Evolutionary conservation across 2,888 invertebrate genomes (phyloP), one percentile per base, ranked within the genome.

Genomic region (Phaonia tiefii): DNA sequence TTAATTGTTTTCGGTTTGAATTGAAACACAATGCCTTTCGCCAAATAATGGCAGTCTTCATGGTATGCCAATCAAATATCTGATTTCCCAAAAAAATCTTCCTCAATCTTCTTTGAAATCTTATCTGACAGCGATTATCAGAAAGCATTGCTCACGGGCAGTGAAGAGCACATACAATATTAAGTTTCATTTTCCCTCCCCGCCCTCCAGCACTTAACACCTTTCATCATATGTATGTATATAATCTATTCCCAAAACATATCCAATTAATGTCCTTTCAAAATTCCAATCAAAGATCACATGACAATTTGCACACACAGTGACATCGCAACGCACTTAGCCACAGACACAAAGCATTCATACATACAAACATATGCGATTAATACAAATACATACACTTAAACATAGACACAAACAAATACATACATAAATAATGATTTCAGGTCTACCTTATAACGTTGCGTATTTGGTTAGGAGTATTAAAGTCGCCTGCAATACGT

Each of bases 261-360:
- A 31, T 54, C 54, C 54, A 54, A 56, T 73, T 37, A 46, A 73
- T 60, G 54, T 60, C 60, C 5, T 78, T 54, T 65, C 37, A 70
- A 74, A 26, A 46, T 22, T 39, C 54, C 26, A 42, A 20, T 60
- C 65, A 70, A 46, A 63, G 22, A 74, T 70, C 69, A 69, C 37
- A 25, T 74, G 69, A 70, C 69, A 79, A 73, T 78, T 69, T 73
- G 37, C 44, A 77, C 44, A 42, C 56, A 25, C 17, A 65, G 25
- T 25, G 1, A 44, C 5, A 22, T 22, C n/a, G 26, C 54, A 60
- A 58, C 25, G 25, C n/a, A 66, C 26, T 17, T 11, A 78, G 65
- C 39, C 39, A 56, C 66, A 66, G 25, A 72, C 63, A 7, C 31
- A 31, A 31, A 44, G 44, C 44, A 44, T 3, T 39, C 25, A 42